phyloP scores from a whole-genome alignment of 2,113 vertebrate species.

The Mola mola region DNA sequence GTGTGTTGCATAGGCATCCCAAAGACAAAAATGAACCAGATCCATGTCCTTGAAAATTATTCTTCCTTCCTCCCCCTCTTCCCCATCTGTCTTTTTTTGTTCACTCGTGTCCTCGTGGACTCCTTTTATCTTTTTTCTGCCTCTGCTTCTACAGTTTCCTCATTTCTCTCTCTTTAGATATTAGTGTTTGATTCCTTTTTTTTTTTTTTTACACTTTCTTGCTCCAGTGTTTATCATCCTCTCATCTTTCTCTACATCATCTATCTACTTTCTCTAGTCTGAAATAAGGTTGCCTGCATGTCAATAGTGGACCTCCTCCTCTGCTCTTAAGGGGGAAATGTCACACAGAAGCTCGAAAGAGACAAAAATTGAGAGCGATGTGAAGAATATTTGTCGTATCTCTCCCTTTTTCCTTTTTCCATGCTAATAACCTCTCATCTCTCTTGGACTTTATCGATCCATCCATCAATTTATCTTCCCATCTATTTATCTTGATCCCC shows the following conservation, averaged over 20 bases:
- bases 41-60: conserved; percentile 50
- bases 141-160: background rate
- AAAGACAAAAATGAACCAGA: conserved; percentile 10
- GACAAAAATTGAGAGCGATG: background rate
- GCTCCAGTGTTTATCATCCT: background rate
- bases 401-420: conserved; percentile 1
- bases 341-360: conserved; percentile 35
- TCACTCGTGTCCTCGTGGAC: background rate
- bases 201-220: conserved; percentile 3
- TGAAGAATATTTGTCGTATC: conserved; percentile 8
- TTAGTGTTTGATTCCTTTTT: background rate
- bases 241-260: background rate
- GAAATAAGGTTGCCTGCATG: conserved; percentile 14
- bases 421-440: background rate
- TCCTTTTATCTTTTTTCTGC: background rate
- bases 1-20: conserved; percentile 12
- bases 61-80: background rate
- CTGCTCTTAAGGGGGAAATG: conserved; percentile 30
- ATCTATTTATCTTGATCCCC: conserved; percentile 22
- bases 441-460: conserved; percentile 9
- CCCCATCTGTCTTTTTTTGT: background rate
- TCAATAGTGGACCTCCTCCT: conserved; percentile 36
- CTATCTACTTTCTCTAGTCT: conserved; percentile 11
- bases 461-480: conserved; percentile 8
- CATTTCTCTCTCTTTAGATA: background rate